Evolutionary conservation across 1,140 invertebrate genomes (phyloP), one percentile per base, ranked within the genome.

Genomic region (Oncopeltus fasciatus): DNA sequence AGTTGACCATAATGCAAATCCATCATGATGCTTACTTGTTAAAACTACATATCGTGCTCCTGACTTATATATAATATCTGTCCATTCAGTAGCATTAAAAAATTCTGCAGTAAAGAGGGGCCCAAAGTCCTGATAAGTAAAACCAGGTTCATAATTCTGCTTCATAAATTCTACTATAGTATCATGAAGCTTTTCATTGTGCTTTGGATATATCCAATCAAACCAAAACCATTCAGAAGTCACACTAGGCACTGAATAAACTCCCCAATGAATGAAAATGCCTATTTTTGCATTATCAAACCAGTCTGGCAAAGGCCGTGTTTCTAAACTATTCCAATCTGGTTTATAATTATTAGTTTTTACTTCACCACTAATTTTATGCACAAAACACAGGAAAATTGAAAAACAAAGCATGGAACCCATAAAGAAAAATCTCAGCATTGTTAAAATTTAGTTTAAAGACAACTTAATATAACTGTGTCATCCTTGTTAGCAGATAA

Each of bases 211-310:
- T 77, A 79, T 79, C 86, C 85, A 90, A 69, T 84, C 77, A 2
- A 73, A 77, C 89, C 89, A 93, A 73, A 92, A 93, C 91, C 90
- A 94, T 77, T 92, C 91, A 0, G 82, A 83, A 0, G 81, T 80
- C 72, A 83, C 88, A 66, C 87, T 85, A 0, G 92, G 92, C 0
- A 95, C 93, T 0, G 88, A 86, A 69, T 86, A 96, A 0, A 96
- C 85, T 2, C 93, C 92, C 88, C 92, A 96, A 68, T 96, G 92
- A 46, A 95, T 76, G 70, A 95, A 95, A 63, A 95, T 93, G n/a
- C 92, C 92, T 66, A 96, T 78, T 76, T 95, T 95, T 0, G 82
- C 85, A 58, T 89, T 76, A 69, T 94, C 92, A 69, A 88, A 96
- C 93, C 92, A 96, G 11, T 68, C 18, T 0, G 94, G 94, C 49